Conservation (phyloP, 1,140 invertebrate genomes). For the Platyura marginata region DNA sequence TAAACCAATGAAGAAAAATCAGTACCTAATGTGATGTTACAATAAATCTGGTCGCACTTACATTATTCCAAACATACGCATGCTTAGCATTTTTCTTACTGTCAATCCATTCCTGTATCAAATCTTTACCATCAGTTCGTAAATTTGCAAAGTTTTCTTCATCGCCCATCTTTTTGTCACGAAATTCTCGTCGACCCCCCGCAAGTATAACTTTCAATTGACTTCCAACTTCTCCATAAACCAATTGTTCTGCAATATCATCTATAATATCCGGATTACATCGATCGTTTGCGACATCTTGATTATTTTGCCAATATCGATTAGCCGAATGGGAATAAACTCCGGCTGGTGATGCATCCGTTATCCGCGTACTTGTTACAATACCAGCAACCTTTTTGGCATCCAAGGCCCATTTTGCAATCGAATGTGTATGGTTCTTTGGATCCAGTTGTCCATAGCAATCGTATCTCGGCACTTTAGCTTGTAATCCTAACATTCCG, state of each 20-base stretch:
- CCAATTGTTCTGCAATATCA: constrained; percentile 58
- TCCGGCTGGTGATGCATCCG: constrained; percentile 55
- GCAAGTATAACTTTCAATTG: constrained; percentile 45
- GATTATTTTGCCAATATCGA: constrained; percentile 59
- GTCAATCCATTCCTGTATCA: constrained; percentile 45
- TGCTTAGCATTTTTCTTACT: constrained; percentile 32
- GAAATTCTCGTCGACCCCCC: constrained; percentile 49
- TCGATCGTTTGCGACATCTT: constrained; percentile 12
- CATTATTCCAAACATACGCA: constrained; percentile 39
- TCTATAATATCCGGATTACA: constrained; percentile 30
- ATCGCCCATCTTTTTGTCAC: constrained; percentile 35
- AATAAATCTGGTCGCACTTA: constrained; percentile 24
- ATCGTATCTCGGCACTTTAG: constrained; percentile 34
- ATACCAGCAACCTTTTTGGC: constrained; percentile 53
- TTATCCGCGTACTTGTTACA: constrained; percentile 63
- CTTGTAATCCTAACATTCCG: constrained; percentile 55
- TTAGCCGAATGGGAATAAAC: constrained; percentile 62
- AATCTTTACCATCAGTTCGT: constrained; percentile 33
- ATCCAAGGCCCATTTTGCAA: constrained; percentile 53
- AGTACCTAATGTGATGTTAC: background rate
- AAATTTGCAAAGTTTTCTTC: constrained; percentile 43
- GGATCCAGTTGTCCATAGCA: constrained; percentile 34
- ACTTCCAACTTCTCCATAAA: constrained; percentile 42
- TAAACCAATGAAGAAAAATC: constrained; percentile 35
- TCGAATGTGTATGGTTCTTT: constrained; percentile 36